Base-by-base conservation (phyloP, 2,797 vertebrate species). In the Manis pentadactyla region DNA sequence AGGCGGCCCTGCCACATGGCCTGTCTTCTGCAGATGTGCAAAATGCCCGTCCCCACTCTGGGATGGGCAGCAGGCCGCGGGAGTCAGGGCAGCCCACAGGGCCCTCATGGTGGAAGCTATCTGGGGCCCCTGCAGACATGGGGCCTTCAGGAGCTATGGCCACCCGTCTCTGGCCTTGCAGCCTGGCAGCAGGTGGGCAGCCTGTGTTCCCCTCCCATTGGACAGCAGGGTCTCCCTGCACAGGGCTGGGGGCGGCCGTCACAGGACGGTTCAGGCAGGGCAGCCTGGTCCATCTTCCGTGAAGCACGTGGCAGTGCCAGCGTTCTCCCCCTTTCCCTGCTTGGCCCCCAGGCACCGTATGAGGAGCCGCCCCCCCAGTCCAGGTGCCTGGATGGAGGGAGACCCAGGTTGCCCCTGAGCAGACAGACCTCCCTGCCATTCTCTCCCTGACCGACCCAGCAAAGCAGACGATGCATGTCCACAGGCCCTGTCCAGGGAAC, bases 381-480 rank as follows among this genome's bases (percentile, higher is more conserved):
- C 42, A 18, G 18, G 49, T 1, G 2, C 87, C 55, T 21, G 5
- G 51, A 4, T n/a, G 84, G n/a, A 21, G 69, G 51, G 34, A 53
- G 42, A 12, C 15, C 19, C 15, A 3, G 39, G 68, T 4, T 18
- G 46, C 25, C 8, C 17, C 19, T 0, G 10, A 17, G 46, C 57
- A 29, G 49, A 42, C 0, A 2, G 4, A 21, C 10, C 66, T 8
- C 57, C 73, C 10, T 2, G 0, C 25, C 0, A 0, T 1, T 79
- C 4, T 10, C 61, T 42, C 49, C 39, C 39, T 0, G 2, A 2
- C 13, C 17, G 1, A 0, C 0, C 12, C 1, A 0, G n/a, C 39
- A 1, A 7, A 7, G 57, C 49, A 0, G 21, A 39, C 7, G 2
- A 1, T 14, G 37, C 21, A 1, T 0, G 0, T 64, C 69, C 8